Evolutionary conservation across 2,888 invertebrate species (phyloP).

Genomic region (Netelia virgata): DNA sequence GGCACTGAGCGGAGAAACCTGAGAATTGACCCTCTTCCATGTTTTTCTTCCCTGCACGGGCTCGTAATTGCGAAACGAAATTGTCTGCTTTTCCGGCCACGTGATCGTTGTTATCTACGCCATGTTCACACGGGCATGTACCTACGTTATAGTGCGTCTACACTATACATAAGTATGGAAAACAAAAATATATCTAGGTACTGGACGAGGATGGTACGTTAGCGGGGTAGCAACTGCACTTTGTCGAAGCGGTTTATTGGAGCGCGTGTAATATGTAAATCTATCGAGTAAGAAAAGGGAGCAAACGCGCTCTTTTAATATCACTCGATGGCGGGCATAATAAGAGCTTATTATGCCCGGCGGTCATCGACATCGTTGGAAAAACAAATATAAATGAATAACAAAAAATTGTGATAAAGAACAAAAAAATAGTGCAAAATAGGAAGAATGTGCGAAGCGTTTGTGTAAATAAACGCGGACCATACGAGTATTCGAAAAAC

Average conservation of each 20-base stretch:
- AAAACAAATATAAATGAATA: slow-evolving; percentile 2
- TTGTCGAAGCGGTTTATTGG: slow-evolving; percentile 35
- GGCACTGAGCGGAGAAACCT: not conserved
- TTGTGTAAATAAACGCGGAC: too few relatives aligned
- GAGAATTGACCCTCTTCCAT: slow-evolving; percentile 43
- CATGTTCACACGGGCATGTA: not conserved
- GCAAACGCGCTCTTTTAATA: not conserved
- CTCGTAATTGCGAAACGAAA: slow-evolving; percentile 62
- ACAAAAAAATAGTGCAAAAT: not conserved
- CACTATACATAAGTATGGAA: not conserved
- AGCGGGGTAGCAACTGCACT: slow-evolving; percentile 15
- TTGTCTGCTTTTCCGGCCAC: slow-evolving; percentile 62
- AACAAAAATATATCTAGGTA: too few relatives aligned
- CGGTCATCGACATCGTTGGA: slow-evolving; percentile 43
- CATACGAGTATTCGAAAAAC: too few relatives aligned
- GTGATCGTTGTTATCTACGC: slow-evolving; percentile 61
- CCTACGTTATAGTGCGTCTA: not conserved
- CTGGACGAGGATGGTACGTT: not conserved
- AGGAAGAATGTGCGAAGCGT: not conserved
- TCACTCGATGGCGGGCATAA: not conserved
- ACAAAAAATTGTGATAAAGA: not conserved
- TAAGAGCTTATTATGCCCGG: not conserved
- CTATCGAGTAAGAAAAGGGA: slow-evolving; percentile 24
- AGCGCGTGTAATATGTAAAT: slow-evolving; percentile 23
- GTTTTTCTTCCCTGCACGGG: slow-evolving; percentile 20